A percentile compares a stretch with the other conserved stretches of the same genome.
phyloP scores from a whole-genome alignment of 2,888 invertebrate genomes.

The Caenorhabditis zanzibari region DNA sequence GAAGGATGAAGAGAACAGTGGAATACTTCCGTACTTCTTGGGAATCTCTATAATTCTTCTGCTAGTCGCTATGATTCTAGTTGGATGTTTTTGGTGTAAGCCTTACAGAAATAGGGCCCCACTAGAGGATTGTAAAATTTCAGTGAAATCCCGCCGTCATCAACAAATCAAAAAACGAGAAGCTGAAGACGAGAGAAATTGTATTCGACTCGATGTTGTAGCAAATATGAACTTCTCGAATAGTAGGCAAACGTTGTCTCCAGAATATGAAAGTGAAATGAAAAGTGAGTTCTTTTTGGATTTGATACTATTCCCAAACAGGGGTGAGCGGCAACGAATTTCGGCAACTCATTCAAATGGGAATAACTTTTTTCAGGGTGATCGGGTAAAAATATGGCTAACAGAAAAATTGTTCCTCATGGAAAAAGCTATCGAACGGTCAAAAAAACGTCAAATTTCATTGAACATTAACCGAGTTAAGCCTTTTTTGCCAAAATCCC shows the following conservation, averaged over 20 bases:
- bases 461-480: too few relatives aligned
- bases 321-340: too few relatives aligned
- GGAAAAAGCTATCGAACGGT: too few relatives aligned
- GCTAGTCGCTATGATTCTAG: slow-evolving; percentile 51
- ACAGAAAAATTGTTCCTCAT: too few relatives aligned
- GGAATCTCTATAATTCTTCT: slow-evolving; percentile 53
- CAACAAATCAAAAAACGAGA: slow-evolving; percentile 61
- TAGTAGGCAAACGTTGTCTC: slow-evolving; percentile 51
- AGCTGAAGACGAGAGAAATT: slow-evolving; percentile 69
- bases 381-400: too few relatives aligned
- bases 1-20: slow-evolving; percentile 55
- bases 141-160: slow-evolving; percentile 61
- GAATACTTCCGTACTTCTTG: slow-evolving; percentile 46
- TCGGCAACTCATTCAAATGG: too few relatives aligned
- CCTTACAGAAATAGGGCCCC: too few relatives aligned
- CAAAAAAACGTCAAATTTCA: too few relatives aligned
- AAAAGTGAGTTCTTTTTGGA: slow-evolving; percentile 57
- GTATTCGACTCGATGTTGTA: slow-evolving; percentile 78
- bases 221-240: slow-evolving; percentile 58
- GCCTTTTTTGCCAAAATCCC: too few relatives aligned
- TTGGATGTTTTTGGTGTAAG: slow-evolving; percentile 63
- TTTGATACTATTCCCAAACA: too few relatives aligned
- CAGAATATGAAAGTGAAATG: slow-evolving; percentile 67
- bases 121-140: background rate
- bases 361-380: too few relatives aligned